Conservation (phyloP, 2,797 vertebrate genomes). For the Apogon hyalosoma region DNA sequence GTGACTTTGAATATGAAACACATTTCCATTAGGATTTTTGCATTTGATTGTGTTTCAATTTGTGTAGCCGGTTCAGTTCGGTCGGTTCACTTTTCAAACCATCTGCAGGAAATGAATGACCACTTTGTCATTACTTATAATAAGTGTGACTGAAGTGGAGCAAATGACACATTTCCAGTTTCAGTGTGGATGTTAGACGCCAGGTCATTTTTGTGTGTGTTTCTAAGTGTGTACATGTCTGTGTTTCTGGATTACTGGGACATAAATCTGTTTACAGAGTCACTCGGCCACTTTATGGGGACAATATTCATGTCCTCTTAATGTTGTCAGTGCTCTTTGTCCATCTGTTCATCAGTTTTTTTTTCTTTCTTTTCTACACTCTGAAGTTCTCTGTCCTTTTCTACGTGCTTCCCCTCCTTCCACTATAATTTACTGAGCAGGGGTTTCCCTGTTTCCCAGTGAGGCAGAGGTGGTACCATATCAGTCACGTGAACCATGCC, state of each 20-base stretch:
- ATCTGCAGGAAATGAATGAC: conserved; percentile 22
- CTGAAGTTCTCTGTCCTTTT: too few species aligned
- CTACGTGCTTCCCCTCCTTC: too few species aligned
- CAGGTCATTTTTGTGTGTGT: background rate
- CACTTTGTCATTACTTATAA: conserved; percentile 25
- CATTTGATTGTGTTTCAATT: conserved; percentile 30
- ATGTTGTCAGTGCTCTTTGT: too few species aligned
- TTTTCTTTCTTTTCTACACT: too few species aligned
- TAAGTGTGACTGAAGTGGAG: conserved; percentile 23
- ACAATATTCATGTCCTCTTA: too few species aligned
- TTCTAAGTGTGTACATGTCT: background rate
- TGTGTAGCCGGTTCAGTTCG: background rate
- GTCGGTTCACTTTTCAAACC: background rate
- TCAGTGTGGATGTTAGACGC: background rate
- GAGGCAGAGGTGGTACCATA: too few species aligned
- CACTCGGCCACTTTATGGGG: too few species aligned
- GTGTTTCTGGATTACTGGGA: background rate
- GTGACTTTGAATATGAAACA: conserved; percentile 15
- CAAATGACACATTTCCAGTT: conserved; percentile 20
- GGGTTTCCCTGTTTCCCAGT: too few species aligned
- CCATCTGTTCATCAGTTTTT: too few species aligned
- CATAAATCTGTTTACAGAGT: background rate
- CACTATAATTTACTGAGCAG: too few species aligned
- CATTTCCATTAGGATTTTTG: conserved; percentile 27
- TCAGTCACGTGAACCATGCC: too few species aligned